Conservation (phyloP, 2,888 invertebrate genomes). For the Dicranocentrus wangi region DNA sequence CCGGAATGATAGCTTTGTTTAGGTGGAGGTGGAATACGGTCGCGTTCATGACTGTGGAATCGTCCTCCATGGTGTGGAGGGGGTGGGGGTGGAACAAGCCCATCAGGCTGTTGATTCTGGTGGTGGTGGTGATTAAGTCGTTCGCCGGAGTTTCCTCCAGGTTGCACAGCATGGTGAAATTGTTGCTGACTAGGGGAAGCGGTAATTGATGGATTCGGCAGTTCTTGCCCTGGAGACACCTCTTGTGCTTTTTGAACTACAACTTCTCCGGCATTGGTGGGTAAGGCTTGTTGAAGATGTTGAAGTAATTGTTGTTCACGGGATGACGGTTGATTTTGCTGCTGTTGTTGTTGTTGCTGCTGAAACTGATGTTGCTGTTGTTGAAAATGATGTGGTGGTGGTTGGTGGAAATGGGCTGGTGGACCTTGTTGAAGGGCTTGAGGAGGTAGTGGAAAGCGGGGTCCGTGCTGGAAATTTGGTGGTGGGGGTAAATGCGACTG, state of each 20-base stretch:
- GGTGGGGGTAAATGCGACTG: conserved; percentile 47
- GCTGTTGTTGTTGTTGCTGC: conserved; percentile 45
- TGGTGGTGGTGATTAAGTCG: conserved; percentile 24
- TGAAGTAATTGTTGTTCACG: conserved; percentile 57
- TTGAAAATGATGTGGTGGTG: conserved; percentile 51
- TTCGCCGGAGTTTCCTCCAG: conserved; percentile 45
- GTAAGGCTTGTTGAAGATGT: conserved; percentile 49
- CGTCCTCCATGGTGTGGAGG: conserved; percentile 35
- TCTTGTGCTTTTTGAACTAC: conserved; percentile 67
- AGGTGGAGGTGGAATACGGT: conserved; percentile 56
- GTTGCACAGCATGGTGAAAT: background rate
- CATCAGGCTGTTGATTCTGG: conserved; percentile 57
- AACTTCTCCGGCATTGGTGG: conserved; percentile 51
- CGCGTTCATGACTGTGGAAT: conserved; percentile 60
- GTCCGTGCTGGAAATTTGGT: conserved; percentile 60
- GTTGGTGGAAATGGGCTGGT: conserved; percentile 60
- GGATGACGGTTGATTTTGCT: conserved; percentile 42
- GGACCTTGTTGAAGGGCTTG: conserved; percentile 63
- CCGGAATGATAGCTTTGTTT: conserved; percentile 59
- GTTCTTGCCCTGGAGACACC: conserved; percentile 52
- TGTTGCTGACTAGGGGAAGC: conserved; percentile 29
- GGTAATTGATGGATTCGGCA: conserved; percentile 35
- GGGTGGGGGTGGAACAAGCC: conserved; percentile 65
- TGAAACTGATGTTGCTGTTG: conserved; percentile 52
- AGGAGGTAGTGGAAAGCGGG: conserved; percentile 52